Conservation (phyloP, 2,797 vertebrate genomes). For the Gambusia yucatana region DNA sequence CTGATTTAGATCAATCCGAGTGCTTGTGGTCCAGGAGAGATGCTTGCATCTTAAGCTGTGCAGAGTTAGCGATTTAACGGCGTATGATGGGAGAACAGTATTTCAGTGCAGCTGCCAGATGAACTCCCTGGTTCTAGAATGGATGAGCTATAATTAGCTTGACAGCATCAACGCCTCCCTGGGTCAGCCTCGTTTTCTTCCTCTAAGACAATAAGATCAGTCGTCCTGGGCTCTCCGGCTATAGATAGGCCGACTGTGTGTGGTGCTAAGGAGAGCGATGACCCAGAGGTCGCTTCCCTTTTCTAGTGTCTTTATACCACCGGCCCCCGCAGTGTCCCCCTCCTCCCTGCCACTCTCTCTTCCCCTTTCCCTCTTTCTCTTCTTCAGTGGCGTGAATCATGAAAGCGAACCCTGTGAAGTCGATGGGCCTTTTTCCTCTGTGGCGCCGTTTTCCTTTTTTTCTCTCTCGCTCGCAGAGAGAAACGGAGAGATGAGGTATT, state of each 20-base stretch:
- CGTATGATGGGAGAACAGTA: neutral
- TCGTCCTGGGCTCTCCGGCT: slow-evolving; percentile 35
- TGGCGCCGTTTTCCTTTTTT: slow-evolving; percentile 25
- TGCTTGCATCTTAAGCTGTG: neutral
- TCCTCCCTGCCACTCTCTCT: slow-evolving; percentile 37
- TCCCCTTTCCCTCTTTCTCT: slow-evolving; percentile 48
- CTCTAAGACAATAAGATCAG: slow-evolving; percentile 60
- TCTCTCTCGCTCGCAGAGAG: slow-evolving; percentile 24
- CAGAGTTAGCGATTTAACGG: neutral
- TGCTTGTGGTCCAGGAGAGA: neutral
- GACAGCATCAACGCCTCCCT: slow-evolving; percentile 37
- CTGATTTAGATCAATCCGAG: neutral
- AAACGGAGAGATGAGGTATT: slow-evolving; percentile 69
- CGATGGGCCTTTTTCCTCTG: slow-evolving; percentile 54
- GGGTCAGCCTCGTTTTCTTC: slow-evolving; percentile 46
- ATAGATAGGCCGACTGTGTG: slow-evolving; percentile 53
- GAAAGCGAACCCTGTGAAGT: slow-evolving; percentile 72
- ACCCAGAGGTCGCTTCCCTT: slow-evolving; percentile 60
- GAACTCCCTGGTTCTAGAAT: slow-evolving; percentile 13
- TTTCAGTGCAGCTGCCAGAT: neutral
- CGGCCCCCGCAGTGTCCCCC: slow-evolving; percentile 49
- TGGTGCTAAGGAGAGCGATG: slow-evolving; percentile 52
- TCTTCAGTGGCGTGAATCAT: slow-evolving; percentile 72
- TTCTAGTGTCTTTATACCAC: slow-evolving; percentile 67
- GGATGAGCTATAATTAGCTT: slow-evolving; percentile 38